Evolutionary conservation across 92 coral and sea anemone species (phyloP), one percentile per base, ranked within the genome.

Genomic region (Palythoa grandiflora): DNA sequence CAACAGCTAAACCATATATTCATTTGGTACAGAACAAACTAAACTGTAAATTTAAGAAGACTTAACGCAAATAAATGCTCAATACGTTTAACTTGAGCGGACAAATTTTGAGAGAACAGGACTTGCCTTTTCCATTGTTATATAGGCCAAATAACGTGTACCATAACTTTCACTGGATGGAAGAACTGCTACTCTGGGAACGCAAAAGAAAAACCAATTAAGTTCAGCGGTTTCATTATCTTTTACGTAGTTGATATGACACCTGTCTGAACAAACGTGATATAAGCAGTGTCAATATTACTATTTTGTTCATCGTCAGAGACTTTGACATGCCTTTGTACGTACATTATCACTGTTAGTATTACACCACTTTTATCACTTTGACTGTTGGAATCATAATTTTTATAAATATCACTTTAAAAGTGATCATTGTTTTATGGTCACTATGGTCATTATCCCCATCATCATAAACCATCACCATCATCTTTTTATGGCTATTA

Each of bases 51-150:
- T 44, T 44, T 44, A 44, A 44, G 7, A 44, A 0, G 6, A 44
- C 7, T 44, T 44, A 44, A 44, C 50, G 50, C 50, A 44, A 44
- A 44, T 44, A 0, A 44, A 44, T 44, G 50, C 7, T 44, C 7
- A 44, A 28, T 8, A 59, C 16, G 17, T 17, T 59, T 11, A 8
- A 3, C 2, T 17, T 11, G 16, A 59, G 19, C 65, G 13, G 63
- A 10, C 28, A 28, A 28, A 59, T 3, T 59, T 4, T 16, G 15
- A 14, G 35, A 54, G 40, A 59, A 10, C 17, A 20, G 44, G 39
- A 19, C 21, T 79, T 89, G 95, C 99, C 95, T 97, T 97, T 68
- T 97, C 96, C 84, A 84, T 79, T 1, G 99, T 97, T 87, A 97
- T 94, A 87, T 97, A 97, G 38, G 98, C 90, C 89, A 95, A 90